Evolutionary conservation across 2,113 vertebrate genomes (phyloP).

Genomic region (Pyrgilauda ruficollis): DNA sequence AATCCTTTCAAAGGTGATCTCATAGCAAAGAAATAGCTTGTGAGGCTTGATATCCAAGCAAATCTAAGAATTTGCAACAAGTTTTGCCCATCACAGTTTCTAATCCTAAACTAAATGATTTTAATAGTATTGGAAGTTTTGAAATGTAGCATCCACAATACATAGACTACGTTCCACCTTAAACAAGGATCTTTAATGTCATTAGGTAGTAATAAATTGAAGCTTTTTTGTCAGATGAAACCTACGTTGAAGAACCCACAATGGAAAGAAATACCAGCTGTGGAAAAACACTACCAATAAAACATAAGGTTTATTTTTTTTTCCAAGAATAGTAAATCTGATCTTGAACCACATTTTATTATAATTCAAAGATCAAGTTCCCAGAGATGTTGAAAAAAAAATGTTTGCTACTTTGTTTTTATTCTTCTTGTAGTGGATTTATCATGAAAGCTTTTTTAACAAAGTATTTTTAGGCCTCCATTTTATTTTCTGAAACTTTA

Average conservation of each 20-base stretch:
- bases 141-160: neutral
- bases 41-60: neutral
- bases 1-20: neutral
- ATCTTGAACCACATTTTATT: neutral
- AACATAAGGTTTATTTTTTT: neutral
- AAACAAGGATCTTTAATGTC: neutral
- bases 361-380: neutral
- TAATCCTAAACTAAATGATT: neutral
- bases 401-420: neutral
- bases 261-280: neutral
- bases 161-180: neutral
- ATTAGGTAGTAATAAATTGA: neutral
- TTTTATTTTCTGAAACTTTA: neutral
- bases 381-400: neutral
- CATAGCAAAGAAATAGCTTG: neutral
- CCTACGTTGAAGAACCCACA: rapidly evolving
- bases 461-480: neutral
- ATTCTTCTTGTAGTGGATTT: neutral
- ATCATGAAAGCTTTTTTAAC: neutral
- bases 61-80: neutral
- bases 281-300: neutral
- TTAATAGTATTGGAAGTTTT: neutral
- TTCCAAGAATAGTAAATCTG: neutral
- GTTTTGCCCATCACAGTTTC: neutral
- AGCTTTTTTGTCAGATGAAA: neutral